A percentile compares a stretch with the other conserved stretches of the same genome.
phyloP scores from a whole-genome alignment of 2,797 vertebrate genomes.

The Meda fulgida region DNA sequence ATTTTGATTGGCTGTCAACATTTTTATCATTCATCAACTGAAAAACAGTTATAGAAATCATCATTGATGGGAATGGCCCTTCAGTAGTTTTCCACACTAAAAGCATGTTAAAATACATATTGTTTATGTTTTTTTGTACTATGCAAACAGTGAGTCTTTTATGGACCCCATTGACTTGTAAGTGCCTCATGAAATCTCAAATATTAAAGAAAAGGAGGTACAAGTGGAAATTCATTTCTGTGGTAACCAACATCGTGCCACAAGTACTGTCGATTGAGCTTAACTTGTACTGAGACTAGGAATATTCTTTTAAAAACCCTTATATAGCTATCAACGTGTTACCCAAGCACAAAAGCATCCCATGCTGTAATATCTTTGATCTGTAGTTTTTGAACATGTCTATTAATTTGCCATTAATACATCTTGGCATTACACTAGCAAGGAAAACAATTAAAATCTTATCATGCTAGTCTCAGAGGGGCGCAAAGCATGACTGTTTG shows the following conservation, averaged over 20 bases:
- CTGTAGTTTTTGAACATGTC: conserved; percentile 49
- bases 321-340: neutral
- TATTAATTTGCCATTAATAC: conserved; percentile 59
- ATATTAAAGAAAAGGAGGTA: neutral
- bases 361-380: conserved; percentile 39
- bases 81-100: neutral
- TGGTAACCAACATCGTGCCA: neutral
- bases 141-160: neutral
- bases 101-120: neutral
- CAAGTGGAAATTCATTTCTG: neutral
- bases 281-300: neutral
- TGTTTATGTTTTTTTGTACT: neutral
- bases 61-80: neutral
- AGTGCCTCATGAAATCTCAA: neutral
- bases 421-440: conserved; percentile 42
- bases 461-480: conserved; percentile 45
- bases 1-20: neutral
- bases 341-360: conserved; percentile 24
- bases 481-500: conserved; percentile 41
- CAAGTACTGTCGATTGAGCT: neutral
- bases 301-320: neutral
- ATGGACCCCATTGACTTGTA: neutral
- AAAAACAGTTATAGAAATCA: neutral
- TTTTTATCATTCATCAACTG: neutral
- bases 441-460: conserved; percentile 53